Evolutionary conservation across 2,888 invertebrate species (phyloP), one percentile per base, ranked within the genome.

Genomic region (Orchestes rusci): DNA sequence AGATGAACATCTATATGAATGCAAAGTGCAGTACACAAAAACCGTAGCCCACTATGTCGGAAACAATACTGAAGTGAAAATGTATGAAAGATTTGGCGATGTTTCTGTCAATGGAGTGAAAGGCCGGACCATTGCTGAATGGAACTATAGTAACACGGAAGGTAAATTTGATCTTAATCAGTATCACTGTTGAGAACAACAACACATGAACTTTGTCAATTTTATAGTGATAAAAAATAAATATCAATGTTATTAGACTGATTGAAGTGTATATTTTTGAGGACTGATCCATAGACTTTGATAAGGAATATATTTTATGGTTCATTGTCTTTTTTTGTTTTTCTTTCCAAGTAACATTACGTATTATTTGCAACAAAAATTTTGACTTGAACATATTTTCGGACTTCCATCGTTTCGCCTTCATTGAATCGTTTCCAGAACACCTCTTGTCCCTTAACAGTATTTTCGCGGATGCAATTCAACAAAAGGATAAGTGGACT

Each of bases 51-150:
- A 84, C 59, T 82, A 73, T 65, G 79, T 80, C 10, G 82, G 84
- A 0, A 73, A 73, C 34, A 74, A 82, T 39, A 77, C 78, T 75
- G 80, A 82, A 51, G 81, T 82, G 0, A 72, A 77, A 32, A 75
- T 84, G 68, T 74, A 76, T 53, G 83, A 83, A 61, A 66, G 83
- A 36, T 74, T 77, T 60, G 68, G 73, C 32, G 55, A 59, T 19
- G 73, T 71, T 38, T 66, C 65, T 0, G 77, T 81, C 5, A 79
- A 82, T 65, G 80, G 80, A 0, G 64, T 79, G 0, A 70, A 72
- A 1, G 85, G 85, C 0, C 75, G 77, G 48, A 85, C 85, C 1
- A 75, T 84, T 18, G 79, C 80, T 0, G 85, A 86, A 65, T 83
- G 82, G 71, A 76, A 84, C 59, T 85, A 86, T 64, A 68, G 76